These are phyloP conservation scores for Bolinopsis microptera DNA, from an alignment of 37 sponge, comb jelly and placozoan genomes.

Conservation along the genomic window DNA sequence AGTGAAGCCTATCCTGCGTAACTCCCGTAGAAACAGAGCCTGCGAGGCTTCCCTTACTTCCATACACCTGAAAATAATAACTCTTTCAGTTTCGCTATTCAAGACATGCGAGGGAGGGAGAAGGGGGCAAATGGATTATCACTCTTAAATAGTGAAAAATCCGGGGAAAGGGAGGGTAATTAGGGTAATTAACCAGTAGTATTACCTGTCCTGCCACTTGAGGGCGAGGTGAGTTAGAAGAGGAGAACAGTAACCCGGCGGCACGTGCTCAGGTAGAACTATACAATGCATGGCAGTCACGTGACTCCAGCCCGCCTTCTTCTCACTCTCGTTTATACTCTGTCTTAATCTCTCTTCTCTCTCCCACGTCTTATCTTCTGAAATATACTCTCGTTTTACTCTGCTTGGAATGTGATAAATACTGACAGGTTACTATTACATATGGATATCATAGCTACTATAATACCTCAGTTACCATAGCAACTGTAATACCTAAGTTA, in stretches of 20 bases:
- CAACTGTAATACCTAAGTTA: no score
- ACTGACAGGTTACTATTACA: no score
- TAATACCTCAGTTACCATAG: no score
- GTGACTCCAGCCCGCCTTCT: constrained; percentile 63
- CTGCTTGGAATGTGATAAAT: no score
- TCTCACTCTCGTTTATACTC: constrained; percentile 64
- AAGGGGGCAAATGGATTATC: no score
- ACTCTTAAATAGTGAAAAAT: no score
- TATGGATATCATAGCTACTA: no score
- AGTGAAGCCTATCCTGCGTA: constrained; percentile 22
- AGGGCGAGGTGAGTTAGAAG: constrained; percentile 45
- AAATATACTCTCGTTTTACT: no score
- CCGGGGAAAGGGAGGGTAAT: no score
- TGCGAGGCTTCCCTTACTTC: constrained; percentile 57
- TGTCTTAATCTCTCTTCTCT: constrained; percentile 39
- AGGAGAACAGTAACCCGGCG: constrained; percentile 41
- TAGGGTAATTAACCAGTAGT: no score
- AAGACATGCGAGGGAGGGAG: no score
- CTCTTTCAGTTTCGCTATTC: no score
- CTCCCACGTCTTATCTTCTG: not conserved
- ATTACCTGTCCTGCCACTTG: constrained; percentile 60
- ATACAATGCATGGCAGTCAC: constrained; percentile 56
- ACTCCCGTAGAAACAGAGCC: constrained; percentile 51
- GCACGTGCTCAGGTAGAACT: constrained; percentile 46
- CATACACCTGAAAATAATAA: constrained; percentile 58